A percentile compares a stretch with the other conserved stretches of the same genome.
Evolutionary conservation across 2,888 invertebrate genomes (phyloP).

Genomic region (Troides oblongomaculatus): DNA sequence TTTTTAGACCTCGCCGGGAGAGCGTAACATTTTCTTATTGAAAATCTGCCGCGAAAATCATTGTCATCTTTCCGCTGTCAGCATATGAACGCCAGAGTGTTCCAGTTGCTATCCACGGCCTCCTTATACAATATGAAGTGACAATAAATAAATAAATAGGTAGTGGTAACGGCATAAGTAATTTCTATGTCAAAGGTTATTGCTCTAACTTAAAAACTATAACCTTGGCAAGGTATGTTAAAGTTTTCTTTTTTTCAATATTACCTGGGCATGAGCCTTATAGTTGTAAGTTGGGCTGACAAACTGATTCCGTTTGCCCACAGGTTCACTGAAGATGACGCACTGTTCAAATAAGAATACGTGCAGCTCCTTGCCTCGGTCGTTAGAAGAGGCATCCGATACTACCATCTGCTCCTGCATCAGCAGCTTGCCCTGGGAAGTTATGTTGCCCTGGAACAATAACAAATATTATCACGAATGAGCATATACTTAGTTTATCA

Average conservation of each 20-base stretch:
- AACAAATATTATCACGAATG: slow-evolving; percentile 32
- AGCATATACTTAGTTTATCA: not conserved
- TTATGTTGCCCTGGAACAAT: slow-evolving; percentile 93
- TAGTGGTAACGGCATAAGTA: no score
- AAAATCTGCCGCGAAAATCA: not conserved
- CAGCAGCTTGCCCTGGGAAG: slow-evolving; percentile 96
- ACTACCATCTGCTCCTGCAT: slow-evolving; percentile 90
- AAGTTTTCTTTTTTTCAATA: not conserved
- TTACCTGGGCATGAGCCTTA: slow-evolving; percentile 96
- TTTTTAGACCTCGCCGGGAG: no score
- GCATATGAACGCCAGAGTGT: not conserved
- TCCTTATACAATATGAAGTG: not conserved
- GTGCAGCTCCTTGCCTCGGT: slow-evolving; percentile 87
- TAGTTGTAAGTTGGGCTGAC: slow-evolving; percentile 96
- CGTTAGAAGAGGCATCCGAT: slow-evolving; percentile 79
- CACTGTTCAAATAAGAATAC: slow-evolving; percentile 99
- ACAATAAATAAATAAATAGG: no score
- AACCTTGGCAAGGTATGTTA: not conserved
- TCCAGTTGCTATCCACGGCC: not conserved
- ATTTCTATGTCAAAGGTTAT: no score
- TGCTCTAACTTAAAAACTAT: not conserved
- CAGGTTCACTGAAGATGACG: slow-evolving; percentile 96
- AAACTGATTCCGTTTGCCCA: slow-evolving; percentile 95
- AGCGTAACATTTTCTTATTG: not conserved
- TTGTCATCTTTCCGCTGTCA: not conserved